A percentile compares a stretch with the other conserved stretches of the same genome.
These are phyloP conservation scores for Brachionus rubens DNA, from an alignment of 1,140 invertebrate genomes.

Conservation along the genomic window DNA sequence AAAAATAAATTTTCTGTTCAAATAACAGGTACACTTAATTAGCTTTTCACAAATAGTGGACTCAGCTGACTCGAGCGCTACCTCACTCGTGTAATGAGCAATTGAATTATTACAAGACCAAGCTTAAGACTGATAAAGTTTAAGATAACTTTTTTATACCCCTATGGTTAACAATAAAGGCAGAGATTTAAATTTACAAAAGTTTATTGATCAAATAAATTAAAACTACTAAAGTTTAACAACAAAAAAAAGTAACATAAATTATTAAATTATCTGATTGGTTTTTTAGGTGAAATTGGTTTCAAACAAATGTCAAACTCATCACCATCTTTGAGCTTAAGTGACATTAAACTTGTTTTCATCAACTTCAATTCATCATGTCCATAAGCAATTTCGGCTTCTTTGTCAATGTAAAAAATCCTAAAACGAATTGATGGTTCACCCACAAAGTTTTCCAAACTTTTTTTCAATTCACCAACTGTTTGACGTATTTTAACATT, in stretches of 20 bases:
- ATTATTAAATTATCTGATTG: background rate
- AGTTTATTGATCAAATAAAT: conserved; percentile 10
- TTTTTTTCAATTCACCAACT: conserved; percentile 21
- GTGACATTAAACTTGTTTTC: background rate
- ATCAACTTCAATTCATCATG: conserved; percentile 21
- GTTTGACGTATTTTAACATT: background rate
- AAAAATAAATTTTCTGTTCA: too few species aligned
- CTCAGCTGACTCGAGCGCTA: too few species aligned
- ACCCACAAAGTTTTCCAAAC: conserved; percentile 25
- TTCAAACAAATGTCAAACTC: conserved; percentile 41
- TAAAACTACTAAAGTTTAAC: background rate
- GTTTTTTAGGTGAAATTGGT: background rate
- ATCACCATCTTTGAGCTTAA: conserved; percentile 36
- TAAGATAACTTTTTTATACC: too few species aligned
- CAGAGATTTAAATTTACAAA: too few species aligned
- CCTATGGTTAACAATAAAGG: too few species aligned
- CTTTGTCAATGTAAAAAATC: conserved; percentile 31
- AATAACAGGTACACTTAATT: too few species aligned
- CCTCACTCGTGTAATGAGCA: too few species aligned
- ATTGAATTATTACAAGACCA: too few species aligned
- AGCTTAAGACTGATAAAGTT: too few species aligned
- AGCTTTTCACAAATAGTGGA: too few species aligned
- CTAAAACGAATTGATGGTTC: background rate
- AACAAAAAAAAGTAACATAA: too few species aligned
- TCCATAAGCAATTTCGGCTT: conserved; percentile 20